A percentile compares a stretch with the other conserved stretches of the same genome.
Conservation (phyloP, 30 jellyfish, hydroid and myxozoan species). For the Hydractinia symbiolongicarpus region DNA sequence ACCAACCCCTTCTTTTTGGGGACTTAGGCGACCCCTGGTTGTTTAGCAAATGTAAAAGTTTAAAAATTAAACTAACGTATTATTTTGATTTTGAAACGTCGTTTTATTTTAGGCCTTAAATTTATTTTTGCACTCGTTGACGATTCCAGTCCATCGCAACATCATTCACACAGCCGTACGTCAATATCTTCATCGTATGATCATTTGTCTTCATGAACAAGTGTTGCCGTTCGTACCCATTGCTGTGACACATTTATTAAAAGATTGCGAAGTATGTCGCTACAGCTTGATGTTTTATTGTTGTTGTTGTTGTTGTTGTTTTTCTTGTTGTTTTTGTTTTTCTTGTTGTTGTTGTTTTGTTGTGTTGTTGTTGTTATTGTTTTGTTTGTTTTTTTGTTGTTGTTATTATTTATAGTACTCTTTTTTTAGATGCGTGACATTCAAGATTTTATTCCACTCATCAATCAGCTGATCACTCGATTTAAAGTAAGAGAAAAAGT, state of each 20-base stretch:
- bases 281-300: no score
- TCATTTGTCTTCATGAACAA: constrained; percentile 86
- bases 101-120: constrained; percentile 59
- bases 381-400: no score
- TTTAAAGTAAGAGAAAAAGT: constrained; percentile 49
- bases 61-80: no score
- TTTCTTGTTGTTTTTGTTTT: no score
- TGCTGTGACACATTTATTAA: constrained; percentile 82
- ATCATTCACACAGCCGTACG: constrained; percentile 80
- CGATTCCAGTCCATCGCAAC: constrained; percentile 79
- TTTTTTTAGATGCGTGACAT: constrained; percentile 57
- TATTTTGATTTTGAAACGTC: no score
- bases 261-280: constrained; percentile 72
- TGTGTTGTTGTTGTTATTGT: no score
- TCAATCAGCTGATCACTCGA: constrained; percentile 83
- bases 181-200: constrained; percentile 94
- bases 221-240: constrained; percentile 81
- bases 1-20: no score
- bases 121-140: constrained; percentile 71
- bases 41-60: no score
- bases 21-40: no score
- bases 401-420: no score
- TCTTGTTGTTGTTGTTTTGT: no score
- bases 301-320: no score
- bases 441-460: constrained; percentile 90